phyloP scores from a whole-genome alignment of 1,140 invertebrate genomes.

The Zaprionus kolodkinae region DNA sequence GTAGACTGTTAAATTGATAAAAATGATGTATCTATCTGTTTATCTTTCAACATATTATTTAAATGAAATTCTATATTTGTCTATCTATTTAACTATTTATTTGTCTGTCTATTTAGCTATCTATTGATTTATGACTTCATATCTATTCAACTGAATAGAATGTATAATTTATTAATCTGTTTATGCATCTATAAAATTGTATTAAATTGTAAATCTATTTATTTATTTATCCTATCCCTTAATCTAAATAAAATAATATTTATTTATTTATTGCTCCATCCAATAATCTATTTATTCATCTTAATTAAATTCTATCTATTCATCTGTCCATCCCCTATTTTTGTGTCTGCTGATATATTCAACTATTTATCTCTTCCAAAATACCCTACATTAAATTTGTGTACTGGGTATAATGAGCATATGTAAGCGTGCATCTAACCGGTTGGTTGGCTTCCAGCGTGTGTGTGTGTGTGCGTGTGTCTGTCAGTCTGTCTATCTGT shows the following conservation, averaged over 20 bases:
- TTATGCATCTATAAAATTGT: too few relatives aligned
- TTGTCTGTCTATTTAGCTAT: neutral
- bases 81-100: too few relatives aligned
- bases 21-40: too few relatives aligned
- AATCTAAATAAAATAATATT: neutral
- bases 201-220: too few relatives aligned
- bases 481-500: conserved; percentile 8
- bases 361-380: neutral
- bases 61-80: too few relatives aligned
- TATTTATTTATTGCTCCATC: neutral
- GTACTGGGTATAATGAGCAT: conserved; percentile 15
- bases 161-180: too few relatives aligned
- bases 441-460: conserved; percentile 51
- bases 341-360: conserved; percentile 35
- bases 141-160: too few relatives aligned
- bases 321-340: too few relatives aligned
- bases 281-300: neutral
- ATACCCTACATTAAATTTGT: neutral
- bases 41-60: neutral
- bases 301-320: neutral
- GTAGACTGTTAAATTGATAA: too few relatives aligned
- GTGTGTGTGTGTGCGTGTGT: conserved; percentile 39
- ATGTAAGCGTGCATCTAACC: conserved; percentile 62
- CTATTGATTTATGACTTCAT: neutral
- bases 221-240: neutral